Percentiles rank a stretch among this genome's conserved stretches.
Conservation (phyloP, 2,113 vertebrate species). For the Brienomyrus brachyistius region DNA sequence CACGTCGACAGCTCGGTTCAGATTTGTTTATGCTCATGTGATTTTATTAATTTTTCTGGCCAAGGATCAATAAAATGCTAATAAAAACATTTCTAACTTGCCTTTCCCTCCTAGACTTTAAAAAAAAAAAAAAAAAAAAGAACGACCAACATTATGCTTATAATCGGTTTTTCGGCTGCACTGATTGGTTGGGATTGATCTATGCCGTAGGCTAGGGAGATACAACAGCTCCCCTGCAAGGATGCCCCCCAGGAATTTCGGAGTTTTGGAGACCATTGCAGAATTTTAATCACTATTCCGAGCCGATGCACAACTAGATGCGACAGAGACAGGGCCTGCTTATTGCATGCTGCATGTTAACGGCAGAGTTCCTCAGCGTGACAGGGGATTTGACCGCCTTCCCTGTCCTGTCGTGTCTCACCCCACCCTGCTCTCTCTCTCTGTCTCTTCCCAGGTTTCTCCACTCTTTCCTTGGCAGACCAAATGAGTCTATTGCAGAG, state of each 20-base stretch:
- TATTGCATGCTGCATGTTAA: not conserved
- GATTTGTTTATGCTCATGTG: conserved; percentile 18
- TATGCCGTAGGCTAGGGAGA: conserved; percentile 62
- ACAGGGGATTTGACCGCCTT: not conserved
- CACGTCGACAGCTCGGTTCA: not conserved
- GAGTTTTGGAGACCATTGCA: conserved; percentile 40
- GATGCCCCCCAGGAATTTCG: conserved; percentile 47
- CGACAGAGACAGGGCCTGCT: not conserved
- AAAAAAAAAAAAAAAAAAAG: too few species aligned
- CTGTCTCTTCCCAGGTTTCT: conserved; percentile 71
- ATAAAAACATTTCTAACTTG: conserved; percentile 15
- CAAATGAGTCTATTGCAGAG: conserved; percentile 99
- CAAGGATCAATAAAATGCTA: conserved; percentile 40
- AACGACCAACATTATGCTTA: not conserved
- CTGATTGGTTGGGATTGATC: conserved; percentile 56
- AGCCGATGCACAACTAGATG: conserved; percentile 22
- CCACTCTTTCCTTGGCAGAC: conserved; percentile 90
- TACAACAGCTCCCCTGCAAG: conserved; percentile 59
- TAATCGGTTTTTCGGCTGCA: not conserved
- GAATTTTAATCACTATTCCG: conserved; percentile 34
- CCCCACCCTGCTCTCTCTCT: not conserved
- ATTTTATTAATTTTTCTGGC: conserved; percentile 35
- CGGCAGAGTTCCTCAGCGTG: not conserved
- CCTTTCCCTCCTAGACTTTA: not conserved
- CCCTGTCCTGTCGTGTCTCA: conserved; percentile 19